Base-by-base conservation (phyloP, 2,113 vertebrate genomes). In the Pelecanus crispus region DNA sequence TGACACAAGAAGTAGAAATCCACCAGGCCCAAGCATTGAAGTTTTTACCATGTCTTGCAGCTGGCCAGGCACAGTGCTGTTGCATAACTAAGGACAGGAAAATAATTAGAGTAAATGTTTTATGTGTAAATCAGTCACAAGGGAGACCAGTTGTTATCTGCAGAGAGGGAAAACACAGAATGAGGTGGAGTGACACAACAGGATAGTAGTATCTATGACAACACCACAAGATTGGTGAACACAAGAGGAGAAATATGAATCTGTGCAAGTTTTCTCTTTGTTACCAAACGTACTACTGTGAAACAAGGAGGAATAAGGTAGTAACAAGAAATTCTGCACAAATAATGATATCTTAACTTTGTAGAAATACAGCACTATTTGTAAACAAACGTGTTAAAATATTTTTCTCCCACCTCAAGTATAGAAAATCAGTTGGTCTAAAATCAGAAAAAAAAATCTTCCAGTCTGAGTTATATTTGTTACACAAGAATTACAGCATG, bases 1-100 rank as follows among this genome's bases (percentile, higher is more conserved):
- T 95, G 84, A 91, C 79, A 82, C 15, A 1, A 90, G 70, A 16
- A 81, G 49, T 4, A 92, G 84, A 82, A 95, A 97, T 38, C 73
- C 12, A 19, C 36, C 53, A 85, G 56, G n/a, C 31, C 34, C 44
- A 10, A 38, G 73, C 40, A 65, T 4, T 49, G 47, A 85, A 62
- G 52, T 44, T 79, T 81, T 82, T 62, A 56, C 56, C 45, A 26
- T 22, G 8, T 52, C 91, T 72, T 74, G 40, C 47, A 87, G 52
- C 40, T 71, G 87, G 84, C 90, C 70, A 72, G 53, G 61, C 81
- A 81, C 16, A 11, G 36, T 3, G 81, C n/a, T 68, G 32, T 24
- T 84, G 81, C 55, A 19, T 74, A 86, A 42, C 45, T 66, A 59
- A 84, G 47, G 56, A 63, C 31, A 47, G n/a, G 28, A 78, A 58